Evolutionary conservation across 2,113 vertebrate genomes (phyloP).

Genomic region (Lichenostomus cassidix): DNA sequence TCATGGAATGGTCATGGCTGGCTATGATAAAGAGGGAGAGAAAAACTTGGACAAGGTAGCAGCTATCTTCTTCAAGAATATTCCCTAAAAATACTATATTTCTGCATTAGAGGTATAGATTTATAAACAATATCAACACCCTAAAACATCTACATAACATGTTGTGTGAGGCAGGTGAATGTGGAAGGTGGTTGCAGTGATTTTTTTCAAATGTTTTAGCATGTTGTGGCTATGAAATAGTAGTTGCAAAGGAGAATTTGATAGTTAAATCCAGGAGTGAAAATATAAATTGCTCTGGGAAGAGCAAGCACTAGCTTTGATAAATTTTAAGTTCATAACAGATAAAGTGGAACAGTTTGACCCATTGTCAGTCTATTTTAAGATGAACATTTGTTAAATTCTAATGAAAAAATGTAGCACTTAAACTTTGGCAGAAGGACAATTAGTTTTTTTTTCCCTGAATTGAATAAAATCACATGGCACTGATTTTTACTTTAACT

Average conservation of each 20-base stretch:
- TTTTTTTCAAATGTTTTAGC: slow-evolving; percentile 8
- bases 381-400: slow-evolving; percentile 83
- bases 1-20: neutral
- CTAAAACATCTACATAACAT: neutral
- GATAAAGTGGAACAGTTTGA: slow-evolving; percentile 69
- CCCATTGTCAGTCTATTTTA: slow-evolving; percentile 80
- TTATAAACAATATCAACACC: neutral
- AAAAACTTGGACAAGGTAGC: neutral
- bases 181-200: neutral
- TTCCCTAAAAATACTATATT: neutral
- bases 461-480: slow-evolving; percentile 48
- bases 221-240: neutral
- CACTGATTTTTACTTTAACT: slow-evolving; percentile 60
- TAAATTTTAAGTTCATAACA: slow-evolving; percentile 68
- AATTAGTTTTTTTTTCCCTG: slow-evolving; percentile 33
- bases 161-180: neutral
- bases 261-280: slow-evolving; percentile 42
- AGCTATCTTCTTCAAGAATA: neutral
- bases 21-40: neutral
- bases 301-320: slow-evolving; percentile 57
- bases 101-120: neutral
- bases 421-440: slow-evolving; percentile 80
- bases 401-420: slow-evolving; percentile 80
- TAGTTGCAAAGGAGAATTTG: neutral
- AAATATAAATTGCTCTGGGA: slow-evolving; percentile 64